Evolutionary conservation across 2,113 vertebrate species (phyloP).

Genomic region (Meleagris gallopavo): DNA sequence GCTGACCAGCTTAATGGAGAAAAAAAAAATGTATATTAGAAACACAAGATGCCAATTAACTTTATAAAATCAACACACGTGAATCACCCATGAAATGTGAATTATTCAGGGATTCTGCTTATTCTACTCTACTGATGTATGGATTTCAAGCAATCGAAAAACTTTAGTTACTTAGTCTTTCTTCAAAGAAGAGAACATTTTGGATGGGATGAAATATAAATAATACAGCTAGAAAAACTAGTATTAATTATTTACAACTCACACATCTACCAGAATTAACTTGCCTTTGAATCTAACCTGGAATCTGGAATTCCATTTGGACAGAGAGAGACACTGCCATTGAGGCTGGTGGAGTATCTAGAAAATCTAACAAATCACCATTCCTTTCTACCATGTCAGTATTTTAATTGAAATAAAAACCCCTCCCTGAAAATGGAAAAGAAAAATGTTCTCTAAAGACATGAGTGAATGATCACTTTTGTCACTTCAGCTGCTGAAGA

Average conservation of each 20-base stretch:
- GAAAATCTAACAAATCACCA: not conserved
- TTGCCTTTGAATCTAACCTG: not conserved
- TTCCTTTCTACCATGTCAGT: not conserved
- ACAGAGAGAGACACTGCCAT: not conserved
- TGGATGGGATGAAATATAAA: not conserved
- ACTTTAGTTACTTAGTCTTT: not conserved
- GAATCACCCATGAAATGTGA: not conserved
- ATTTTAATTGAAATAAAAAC: not conserved
- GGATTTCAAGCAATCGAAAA: not conserved
- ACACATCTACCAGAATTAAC: conserved; percentile 4
- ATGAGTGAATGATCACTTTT: not conserved
- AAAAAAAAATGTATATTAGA: not conserved
- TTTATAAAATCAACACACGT: not conserved
- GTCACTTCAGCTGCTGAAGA: not conserved
- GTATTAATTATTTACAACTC: not conserved
- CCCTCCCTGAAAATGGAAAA: not conserved
- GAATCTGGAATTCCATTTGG: not conserved
- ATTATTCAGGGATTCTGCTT: not conserved
- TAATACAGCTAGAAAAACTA: not conserved
- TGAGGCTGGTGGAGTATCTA: not conserved
- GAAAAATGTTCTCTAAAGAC: not conserved
- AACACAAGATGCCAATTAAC: not conserved
- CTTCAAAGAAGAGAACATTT: not conserved
- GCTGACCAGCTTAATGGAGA: conserved; percentile 84
- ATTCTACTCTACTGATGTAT: not conserved